These are phyloP conservation scores for Monodelphis domestica DNA, from an alignment of 2,797 vertebrate genomes.

Conservation along the genomic window DNA sequence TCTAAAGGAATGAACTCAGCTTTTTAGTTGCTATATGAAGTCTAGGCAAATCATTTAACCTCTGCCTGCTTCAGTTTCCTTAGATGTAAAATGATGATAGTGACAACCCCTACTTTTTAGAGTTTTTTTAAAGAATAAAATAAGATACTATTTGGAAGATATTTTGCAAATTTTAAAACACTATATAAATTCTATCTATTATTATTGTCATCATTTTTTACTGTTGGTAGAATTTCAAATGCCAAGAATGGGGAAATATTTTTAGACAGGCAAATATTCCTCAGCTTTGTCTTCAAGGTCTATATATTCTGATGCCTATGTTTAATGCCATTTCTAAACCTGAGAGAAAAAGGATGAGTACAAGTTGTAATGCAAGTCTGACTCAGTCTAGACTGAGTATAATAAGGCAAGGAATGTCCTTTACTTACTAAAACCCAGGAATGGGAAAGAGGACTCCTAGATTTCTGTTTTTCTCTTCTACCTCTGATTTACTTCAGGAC, in stretches of 20 bases:
- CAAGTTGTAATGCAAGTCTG: neutral
- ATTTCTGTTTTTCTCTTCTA: neutral
- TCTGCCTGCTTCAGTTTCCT: neutral
- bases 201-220: neutral
- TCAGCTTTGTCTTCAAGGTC: neutral
- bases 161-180: neutral
- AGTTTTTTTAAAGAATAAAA: neutral
- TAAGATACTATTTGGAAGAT: neutral
- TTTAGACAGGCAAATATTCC: neutral
- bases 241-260: neutral
- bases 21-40: neutral
- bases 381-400: neutral
- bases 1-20: neutral
- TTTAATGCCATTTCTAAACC: neutral
- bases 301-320: neutral
- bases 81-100: neutral
- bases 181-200: neutral
- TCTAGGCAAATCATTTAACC: neutral
- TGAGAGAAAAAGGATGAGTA: neutral
- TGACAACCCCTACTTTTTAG: neutral
- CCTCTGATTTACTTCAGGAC: neutral
- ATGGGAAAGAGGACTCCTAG: neutral
- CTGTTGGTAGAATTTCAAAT: neutral
- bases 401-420: neutral
- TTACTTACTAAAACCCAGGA: neutral